Evolutionary conservation across 2,888 invertebrate species (phyloP).

Genomic region (Lomographa bimaculata): DNA sequence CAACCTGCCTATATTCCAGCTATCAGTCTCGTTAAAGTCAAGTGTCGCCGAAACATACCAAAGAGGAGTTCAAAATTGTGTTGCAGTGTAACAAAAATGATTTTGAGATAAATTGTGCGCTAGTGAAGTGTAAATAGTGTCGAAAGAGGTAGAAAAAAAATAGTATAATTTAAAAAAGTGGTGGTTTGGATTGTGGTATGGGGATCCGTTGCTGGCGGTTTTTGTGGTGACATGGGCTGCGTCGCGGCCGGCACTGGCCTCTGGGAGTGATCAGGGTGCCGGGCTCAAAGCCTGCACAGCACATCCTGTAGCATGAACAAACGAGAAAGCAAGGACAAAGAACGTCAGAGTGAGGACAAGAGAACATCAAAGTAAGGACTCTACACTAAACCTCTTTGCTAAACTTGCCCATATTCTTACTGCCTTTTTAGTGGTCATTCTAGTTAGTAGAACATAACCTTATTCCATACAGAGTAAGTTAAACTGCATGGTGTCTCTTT

Average conservation of each 20-base stretch:
- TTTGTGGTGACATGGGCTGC: slow-evolving; percentile 80
- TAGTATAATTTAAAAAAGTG: slow-evolving; percentile 61
- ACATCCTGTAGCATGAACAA: slow-evolving; percentile 79
- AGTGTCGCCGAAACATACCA: slow-evolving; percentile 71
- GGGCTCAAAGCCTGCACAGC: slow-evolving; percentile 74
- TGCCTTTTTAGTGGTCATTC: background rate
- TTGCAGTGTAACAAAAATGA: slow-evolving; percentile 79
- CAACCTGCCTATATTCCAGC: slow-evolving; percentile 32
- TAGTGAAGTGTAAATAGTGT: slow-evolving; percentile 71
- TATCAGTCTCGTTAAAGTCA: slow-evolving; percentile 33
- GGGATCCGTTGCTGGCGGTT: slow-evolving; percentile 58
- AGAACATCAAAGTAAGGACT: slow-evolving; percentile 76
- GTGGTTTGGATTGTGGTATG: slow-evolving; percentile 63
- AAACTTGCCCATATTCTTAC: background rate
- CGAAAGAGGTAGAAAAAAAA: slow-evolving; percentile 55
- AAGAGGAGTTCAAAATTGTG: slow-evolving; percentile 43
- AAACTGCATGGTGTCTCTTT: too few relatives aligned
- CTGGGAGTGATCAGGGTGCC: slow-evolving; percentile 75
- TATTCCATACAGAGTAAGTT: background rate
- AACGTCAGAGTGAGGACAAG: slow-evolving; percentile 81
- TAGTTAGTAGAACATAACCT: background rate
- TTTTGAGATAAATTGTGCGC: slow-evolving; percentile 78
- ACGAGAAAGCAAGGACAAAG: slow-evolving; percentile 79
- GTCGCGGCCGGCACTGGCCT: slow-evolving; percentile 71
- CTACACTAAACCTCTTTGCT: background rate